Evolutionary conservation across 2,113 vertebrate genomes (phyloP), one percentile per base, ranked within the genome.

Genomic region (Eupsittula cactorum): DNA sequence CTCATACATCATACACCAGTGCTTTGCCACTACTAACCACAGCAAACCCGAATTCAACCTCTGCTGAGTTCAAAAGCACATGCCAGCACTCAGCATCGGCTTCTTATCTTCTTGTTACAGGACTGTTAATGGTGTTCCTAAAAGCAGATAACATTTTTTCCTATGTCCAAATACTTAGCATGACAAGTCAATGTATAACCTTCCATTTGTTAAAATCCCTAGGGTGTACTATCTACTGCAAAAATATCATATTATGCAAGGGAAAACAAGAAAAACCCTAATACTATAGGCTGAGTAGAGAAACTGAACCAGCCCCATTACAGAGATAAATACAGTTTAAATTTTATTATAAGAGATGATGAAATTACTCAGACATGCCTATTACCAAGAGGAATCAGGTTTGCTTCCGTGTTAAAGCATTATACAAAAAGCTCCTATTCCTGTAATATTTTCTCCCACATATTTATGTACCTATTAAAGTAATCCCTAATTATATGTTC

Each of bases 401-500:
- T 86, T 65, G 16, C 12, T 79, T 82, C 46, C 21, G 65, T 17
- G 19, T 33, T 33, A 77, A 86, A 70, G n/a, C 12, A 70, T 39
- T 39, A 59, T 7, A 55, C 24, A 64, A 47, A 85, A 77, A n/a
- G 3, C 19, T 85, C 21, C 42, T 47, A 11, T 82, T 75, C 64
- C 73, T 49, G 9, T 47, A 52, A 41, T 65, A 65, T 39, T 90
- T 73, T 10, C 35, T 91, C 31, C 39, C 47, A 79, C 52, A 7
- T 60, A 79, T 79, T 90, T 94, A 46, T 62, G 18, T 46, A 52
- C 50, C 41, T 87, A 79, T 91, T 95, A 86, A 82, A 93, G 87
- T n/a, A 41, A 92, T 84, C n/a, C 46, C 37, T 94, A 94, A 94
- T 92, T 87, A 82, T 84, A 83, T 84, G 46, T 44, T 89, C 37